Conservation (phyloP, 2,888 invertebrate genomes). For the Acrobasis repandana region DNA sequence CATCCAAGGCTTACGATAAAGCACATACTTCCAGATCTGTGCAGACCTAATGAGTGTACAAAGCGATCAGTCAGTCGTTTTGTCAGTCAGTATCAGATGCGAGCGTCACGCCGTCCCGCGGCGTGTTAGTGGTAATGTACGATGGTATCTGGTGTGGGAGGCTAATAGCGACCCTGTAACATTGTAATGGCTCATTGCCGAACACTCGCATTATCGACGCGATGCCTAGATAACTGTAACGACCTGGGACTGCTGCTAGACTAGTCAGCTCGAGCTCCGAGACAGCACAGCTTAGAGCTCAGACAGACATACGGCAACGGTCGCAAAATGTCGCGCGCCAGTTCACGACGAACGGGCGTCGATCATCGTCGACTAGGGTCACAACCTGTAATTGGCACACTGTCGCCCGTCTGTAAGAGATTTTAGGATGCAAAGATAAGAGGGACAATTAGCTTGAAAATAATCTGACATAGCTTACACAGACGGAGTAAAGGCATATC, state of each 20-base stretch:
- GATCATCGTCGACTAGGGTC: no score
- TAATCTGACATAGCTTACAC: no score
- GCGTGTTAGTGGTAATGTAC: conserved; percentile 11
- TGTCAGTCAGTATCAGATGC: conserved; percentile 14
- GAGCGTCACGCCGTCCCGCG: conserved; percentile 19
- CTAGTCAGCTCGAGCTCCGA: neutral
- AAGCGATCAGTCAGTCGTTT: conserved; percentile 15
- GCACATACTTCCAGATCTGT: neutral
- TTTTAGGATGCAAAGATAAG: no score
- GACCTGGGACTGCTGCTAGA: neutral
- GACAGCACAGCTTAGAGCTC: no score
- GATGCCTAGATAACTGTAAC: neutral
- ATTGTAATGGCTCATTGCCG: conserved; percentile 12
- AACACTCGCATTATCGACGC: conserved; percentile 10
- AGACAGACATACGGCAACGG: no score
- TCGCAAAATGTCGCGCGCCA: no score
- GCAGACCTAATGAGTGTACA: conserved; percentile 13
- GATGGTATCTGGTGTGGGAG: conserved; percentile 25
- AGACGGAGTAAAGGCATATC: no score
- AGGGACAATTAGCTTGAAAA: no score
- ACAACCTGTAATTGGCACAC: no score
- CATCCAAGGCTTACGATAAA: neutral
- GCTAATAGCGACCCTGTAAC: conserved; percentile 8
- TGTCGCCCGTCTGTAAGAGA: no score
- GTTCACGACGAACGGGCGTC: no score